phyloP scores from a whole-genome alignment of 2,113 vertebrate genomes.

The zebrafish (Danio rerio) region GRCz12tu NC_133180.1:55708501-55709000 shows the following conservation, averaged over 20 bases:
- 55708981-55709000: slow-evolving; percentile 90
- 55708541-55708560: not conserved
- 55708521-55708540: not conserved
- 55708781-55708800: slow-evolving; percentile 93
- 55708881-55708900: slow-evolving; percentile 89
- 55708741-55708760: slow-evolving; percentile 81
- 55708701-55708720: slow-evolving; percentile 97
- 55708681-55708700: slow-evolving; percentile 98
- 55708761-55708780: slow-evolving; percentile 79
- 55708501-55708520: no score
- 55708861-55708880: slow-evolving; percentile 92
- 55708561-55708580: not conserved
- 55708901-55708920: slow-evolving; percentile 91
- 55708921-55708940: slow-evolving; percentile 93
- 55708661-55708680: slow-evolving; percentile 98
- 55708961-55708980: slow-evolving; percentile 92
- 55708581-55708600: slow-evolving; percentile 88
- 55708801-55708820: slow-evolving; percentile 87
- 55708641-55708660: slow-evolving; percentile 99
- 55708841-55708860: slow-evolving; percentile 94
- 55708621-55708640: slow-evolving; percentile 94
- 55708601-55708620: slow-evolving; percentile 96
- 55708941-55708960: slow-evolving; percentile 94
- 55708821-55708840: slow-evolving; percentile 89
- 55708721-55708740: slow-evolving; percentile 96